phyloP scores from a whole-genome alignment of 2,797 vertebrate genomes.

The Argya squamiceps region DNA sequence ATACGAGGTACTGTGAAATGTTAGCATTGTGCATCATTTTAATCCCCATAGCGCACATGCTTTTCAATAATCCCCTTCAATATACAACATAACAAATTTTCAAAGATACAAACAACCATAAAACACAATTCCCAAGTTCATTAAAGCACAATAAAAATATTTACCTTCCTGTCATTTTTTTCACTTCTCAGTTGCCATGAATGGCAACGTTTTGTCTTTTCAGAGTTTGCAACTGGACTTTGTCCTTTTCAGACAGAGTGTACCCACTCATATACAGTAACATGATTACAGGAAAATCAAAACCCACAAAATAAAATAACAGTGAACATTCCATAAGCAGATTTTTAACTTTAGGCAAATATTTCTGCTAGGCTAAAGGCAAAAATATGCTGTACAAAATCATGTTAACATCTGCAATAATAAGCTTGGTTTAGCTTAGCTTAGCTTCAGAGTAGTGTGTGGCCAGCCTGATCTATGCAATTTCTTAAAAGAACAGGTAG shows the following conservation, averaged over 20 bases:
- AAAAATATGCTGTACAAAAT: slow-evolving; percentile 43
- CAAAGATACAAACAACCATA: background rate
- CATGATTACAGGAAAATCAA: slow-evolving; percentile 57
- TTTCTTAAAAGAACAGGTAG: slow-evolving; percentile 17
- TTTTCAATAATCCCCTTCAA: background rate
- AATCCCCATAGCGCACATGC: background rate
- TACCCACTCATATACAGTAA: background rate
- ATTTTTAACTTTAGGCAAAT: slow-evolving; percentile 56
- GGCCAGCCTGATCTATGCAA: slow-evolving; percentile 31
- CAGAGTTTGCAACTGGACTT: background rate
- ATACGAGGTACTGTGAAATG: background rate
- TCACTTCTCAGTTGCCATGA: background rate
- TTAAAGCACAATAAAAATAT: background rate
- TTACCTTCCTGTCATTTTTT: background rate
- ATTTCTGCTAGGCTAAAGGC: slow-evolving; percentile 38
- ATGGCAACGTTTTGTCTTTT: background rate
- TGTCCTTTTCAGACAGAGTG: background rate
- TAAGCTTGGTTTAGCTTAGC: slow-evolving; percentile 6
- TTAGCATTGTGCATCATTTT: background rate
- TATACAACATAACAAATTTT: background rate
- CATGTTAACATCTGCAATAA: background rate
- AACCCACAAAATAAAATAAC: slow-evolving; percentile 25
- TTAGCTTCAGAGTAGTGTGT: slow-evolving; percentile 23
- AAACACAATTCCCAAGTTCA: background rate
- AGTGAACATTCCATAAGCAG: background rate